A percentile compares a stretch with the other conserved stretches of the same genome.
phyloP scores from a whole-genome alignment of 2,888 invertebrate genomes.

The Limnephilus marmoratus region DNA sequence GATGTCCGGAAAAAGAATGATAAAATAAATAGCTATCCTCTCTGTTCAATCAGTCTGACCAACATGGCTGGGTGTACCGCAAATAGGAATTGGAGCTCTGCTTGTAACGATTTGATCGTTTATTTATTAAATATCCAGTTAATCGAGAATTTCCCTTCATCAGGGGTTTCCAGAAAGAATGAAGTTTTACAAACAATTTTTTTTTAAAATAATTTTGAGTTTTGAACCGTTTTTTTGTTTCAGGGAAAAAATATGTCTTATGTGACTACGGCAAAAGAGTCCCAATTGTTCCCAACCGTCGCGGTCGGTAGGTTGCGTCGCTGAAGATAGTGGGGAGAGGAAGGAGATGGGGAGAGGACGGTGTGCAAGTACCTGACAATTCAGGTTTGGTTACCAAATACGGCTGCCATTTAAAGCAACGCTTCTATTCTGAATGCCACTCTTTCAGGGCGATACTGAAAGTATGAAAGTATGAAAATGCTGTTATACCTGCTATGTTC shows the following conservation, averaged over 20 bases:
- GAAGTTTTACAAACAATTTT: neutral
- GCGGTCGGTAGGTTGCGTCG: too few relatives aligned
- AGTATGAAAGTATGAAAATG: too few relatives aligned
- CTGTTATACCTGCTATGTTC: too few relatives aligned
- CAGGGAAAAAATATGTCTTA: neutral
- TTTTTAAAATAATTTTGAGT: neutral
- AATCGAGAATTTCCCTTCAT: constrained; percentile 7
- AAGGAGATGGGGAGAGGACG: too few relatives aligned
- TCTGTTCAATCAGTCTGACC: constrained; percentile 27
- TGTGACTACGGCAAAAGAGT: too few relatives aligned
- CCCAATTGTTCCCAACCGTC: too few relatives aligned
- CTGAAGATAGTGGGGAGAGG: too few relatives aligned
- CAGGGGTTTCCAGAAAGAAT: neutral
- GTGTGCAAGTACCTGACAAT: too few relatives aligned
- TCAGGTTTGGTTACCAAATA: too few relatives aligned
- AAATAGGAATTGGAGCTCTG: constrained; percentile 21
- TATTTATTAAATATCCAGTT: constrained; percentile 34
- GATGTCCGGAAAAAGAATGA: neutral
- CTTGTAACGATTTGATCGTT: constrained; percentile 29
- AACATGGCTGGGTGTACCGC: neutral
- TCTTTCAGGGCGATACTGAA: too few relatives aligned
- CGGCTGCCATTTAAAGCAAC: too few relatives aligned
- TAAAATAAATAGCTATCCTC: constrained; percentile 15
- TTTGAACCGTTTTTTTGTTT: neutral
- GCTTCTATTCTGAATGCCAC: too few relatives aligned